phyloP scores from a whole-genome alignment of 2,888 invertebrate genomes.

The Rosalia funebris region DNA sequence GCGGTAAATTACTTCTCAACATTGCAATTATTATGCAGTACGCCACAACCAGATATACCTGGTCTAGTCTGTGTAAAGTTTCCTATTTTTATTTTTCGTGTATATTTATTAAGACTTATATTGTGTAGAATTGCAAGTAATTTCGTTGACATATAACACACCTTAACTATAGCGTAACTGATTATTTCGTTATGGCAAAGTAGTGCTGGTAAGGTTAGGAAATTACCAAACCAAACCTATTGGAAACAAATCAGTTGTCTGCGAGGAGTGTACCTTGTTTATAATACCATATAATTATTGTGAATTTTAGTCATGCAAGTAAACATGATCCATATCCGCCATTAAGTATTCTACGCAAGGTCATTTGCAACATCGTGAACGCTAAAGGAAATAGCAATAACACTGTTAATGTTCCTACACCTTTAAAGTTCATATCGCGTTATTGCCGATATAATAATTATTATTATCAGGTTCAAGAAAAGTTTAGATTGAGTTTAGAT shows the following conservation, averaged over 20 bases:
- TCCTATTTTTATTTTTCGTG: no score
- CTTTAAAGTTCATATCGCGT: conserved; percentile 12
- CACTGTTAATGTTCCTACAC: conserved; percentile 12
- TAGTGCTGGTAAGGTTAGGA: not conserved
- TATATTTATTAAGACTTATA: no score
- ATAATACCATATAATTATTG: conserved; percentile 9
- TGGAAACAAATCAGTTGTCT: not conserved
- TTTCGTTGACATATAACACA: not conserved
- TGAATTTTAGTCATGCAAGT: conserved; percentile 24
- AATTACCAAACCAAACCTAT: not conserved
- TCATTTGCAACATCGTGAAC: conserved; percentile 15
- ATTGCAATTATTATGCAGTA: not conserved
- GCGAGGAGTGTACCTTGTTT: conserved; percentile 6
- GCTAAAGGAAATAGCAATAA: conserved; percentile 18
- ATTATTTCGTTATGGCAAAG: not conserved
- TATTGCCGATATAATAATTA: not conserved
- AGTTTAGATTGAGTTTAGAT: not conserved
- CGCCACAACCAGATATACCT: not conserved
- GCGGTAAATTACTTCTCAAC: not conserved
- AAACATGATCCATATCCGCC: conserved; percentile 24
- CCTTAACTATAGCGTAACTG: not conserved
- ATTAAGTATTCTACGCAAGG: conserved; percentile 19
- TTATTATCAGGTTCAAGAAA: not conserved
- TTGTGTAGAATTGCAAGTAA: no score
- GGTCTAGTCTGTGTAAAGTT: no score